Base-by-base conservation (phyloP, 2,797 vertebrate genomes). In the Natrix natrix region DNA sequence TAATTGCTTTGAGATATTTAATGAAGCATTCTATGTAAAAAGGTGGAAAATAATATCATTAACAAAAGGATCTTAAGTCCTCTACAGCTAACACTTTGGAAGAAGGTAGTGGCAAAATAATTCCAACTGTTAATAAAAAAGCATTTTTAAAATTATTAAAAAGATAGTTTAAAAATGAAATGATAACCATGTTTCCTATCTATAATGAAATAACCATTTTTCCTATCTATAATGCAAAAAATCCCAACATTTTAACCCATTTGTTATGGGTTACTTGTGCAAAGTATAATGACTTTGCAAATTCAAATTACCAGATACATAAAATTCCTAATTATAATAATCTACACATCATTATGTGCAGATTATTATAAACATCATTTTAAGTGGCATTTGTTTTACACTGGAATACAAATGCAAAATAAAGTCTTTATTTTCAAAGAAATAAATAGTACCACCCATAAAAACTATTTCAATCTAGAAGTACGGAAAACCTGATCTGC, bases 91-190 rank as follows among this genome's bases (percentile, higher is more conserved):
- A 5, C 26, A 74, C 66, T 37, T 37, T 74, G 66, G 66, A 74
- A 74, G 32, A 74, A 74, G 66, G 32, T 69, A 17, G n/a, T 32
- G 14, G 66, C 66, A 74, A 37, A 74, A 74, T 74, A 74, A 74
- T 74, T 74, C 32, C 66, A 74, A 74, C 16, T 20, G n/a, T 17
- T 74, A 17, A 37, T n/a, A 13, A 37, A 69, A 69, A 69, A 37
- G 3, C n/a, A 37, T 74, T 74, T 74, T 74, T 17, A 37, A 74
- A 74, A 74, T 74, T 74, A 74, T 74, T 74, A 17, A 74, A 74
- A 48, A 20, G 86, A 66, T 61, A 89, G 90, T 95, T 93, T 95
- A 95, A 95, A 59, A 92, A 95, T 92, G 83, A 95, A 97, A 96
- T 96, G 93, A 52, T 48, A 48, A 52, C 48, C 48, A 52, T 52